A percentile compares a stretch with the other conserved stretches of the same genome.
Conservation (phyloP, 2,888 invertebrate species). For the Eristalinus sepulchralis region DNA sequence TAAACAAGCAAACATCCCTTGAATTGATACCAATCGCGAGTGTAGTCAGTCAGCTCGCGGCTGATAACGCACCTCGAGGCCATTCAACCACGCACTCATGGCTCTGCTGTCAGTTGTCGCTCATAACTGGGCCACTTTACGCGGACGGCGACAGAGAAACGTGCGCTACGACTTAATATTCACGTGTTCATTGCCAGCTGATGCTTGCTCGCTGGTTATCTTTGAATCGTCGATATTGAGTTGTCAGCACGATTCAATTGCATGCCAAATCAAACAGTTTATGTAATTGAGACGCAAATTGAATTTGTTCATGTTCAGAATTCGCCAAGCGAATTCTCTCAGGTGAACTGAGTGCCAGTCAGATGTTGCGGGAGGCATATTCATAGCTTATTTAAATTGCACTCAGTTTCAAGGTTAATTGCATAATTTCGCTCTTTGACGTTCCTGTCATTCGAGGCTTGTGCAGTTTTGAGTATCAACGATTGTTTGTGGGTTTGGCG, state of each 20-base stretch:
- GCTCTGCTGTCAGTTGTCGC: background rate
- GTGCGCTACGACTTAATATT: constrained; percentile 1
- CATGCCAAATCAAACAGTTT: background rate
- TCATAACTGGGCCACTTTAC: constrained; percentile 15
- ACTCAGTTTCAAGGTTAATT: background rate
- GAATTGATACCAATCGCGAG: constrained; percentile 2
- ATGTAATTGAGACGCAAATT: background rate
- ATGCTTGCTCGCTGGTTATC: background rate
- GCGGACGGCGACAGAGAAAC: background rate
- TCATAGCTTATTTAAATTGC: background rate
- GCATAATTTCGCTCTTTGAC: background rate
- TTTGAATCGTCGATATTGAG: background rate
- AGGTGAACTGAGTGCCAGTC: background rate
- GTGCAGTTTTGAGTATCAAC: no score
- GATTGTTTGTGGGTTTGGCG: no score
- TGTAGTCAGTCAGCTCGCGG: background rate
- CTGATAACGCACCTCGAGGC: constrained; percentile 37
- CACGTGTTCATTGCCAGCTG: constrained; percentile 19
- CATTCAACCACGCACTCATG: constrained; percentile 18
- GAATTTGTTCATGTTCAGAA: background rate
- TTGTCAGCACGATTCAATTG: background rate
- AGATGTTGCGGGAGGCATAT: background rate
- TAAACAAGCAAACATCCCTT: constrained; percentile 22
- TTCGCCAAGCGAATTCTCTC: background rate
- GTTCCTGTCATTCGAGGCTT: no score